Evolutionary conservation across 2,113 vertebrate genomes (phyloP), one percentile per base, ranked within the genome.

Genomic region (Microcebus murinus): DNA sequence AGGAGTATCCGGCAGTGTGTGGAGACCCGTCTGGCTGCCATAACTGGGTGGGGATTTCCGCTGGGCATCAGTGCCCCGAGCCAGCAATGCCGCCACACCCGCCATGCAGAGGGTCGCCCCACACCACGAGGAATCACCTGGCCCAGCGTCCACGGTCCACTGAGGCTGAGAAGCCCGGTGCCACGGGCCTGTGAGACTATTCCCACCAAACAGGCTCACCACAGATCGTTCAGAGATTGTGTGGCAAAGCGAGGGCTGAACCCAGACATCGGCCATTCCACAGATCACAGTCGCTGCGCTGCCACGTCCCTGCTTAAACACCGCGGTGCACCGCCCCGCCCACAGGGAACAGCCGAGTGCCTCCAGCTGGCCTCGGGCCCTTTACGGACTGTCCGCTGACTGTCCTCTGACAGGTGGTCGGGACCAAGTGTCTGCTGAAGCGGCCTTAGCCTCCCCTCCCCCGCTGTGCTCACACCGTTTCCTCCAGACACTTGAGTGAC

Each of bases 111-210:
- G 23, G 18, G 31, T 6, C 3, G 20, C 4, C 31, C 36, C 12
- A 3, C 6, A n/a, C 73, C 73, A 59, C 42, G 50, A 55, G 45
- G 67, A 25, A 29, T 52, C 10, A 25, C 13, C 48, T 13, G 6
- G 68, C 21, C 27, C 45, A 48, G 50, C 18, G 8, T 55, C 57
- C 25, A 10, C 0, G 20, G 39, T 5, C 48, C 48, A 20, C n/a
- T 10, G 3, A 25, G 6, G 18, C 9, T 29, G 7, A 39, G 31
- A 59, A 29, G 18, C 52, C 25, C 4, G 1, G 12, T 0, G 4
- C 34, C 59, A 27, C 4, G 50, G 61, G 39, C 42, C 15, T 52
- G 76, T 1, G 21, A 31, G 5, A 29, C 91, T 1, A 0, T 52
- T 34, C 50, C 17, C 1, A 8, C 4, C 39, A 65, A 45, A 10